Conservation (phyloP, 2,888 invertebrate genomes). For the Scaptomyza flava region DNA sequence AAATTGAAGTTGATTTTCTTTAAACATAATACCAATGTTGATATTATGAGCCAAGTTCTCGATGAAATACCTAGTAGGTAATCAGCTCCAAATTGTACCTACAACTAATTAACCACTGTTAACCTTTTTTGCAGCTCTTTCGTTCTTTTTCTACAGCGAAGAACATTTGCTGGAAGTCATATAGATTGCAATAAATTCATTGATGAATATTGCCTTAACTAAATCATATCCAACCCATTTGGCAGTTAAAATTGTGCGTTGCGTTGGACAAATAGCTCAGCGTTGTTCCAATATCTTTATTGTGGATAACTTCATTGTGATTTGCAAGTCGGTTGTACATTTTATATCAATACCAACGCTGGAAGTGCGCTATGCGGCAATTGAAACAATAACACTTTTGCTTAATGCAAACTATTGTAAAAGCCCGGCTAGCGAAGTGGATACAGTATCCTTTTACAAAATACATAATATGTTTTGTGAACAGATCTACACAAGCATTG, state of each 20-base stretch:
- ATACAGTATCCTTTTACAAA: slow-evolving; percentile 24
- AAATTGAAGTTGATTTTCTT: slow-evolving; percentile 73
- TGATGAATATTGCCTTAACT: slow-evolving; percentile 75
- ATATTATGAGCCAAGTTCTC: slow-evolving; percentile 70
- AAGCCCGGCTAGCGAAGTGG: slow-evolving; percentile 25
- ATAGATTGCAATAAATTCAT: slow-evolving; percentile 72
- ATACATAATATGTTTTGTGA: slow-evolving; percentile 69
- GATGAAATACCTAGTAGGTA: slow-evolving; percentile 77
- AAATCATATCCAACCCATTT: slow-evolving; percentile 76
- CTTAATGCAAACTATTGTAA: slow-evolving; percentile 75
- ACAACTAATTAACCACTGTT: too few relatives aligned
- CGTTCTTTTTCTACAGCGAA: slow-evolving; percentile 62
- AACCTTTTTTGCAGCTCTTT: slow-evolving; percentile 59
- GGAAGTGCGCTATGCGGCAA: slow-evolving; percentile 75
- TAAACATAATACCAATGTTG: slow-evolving; percentile 64
- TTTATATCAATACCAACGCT: slow-evolving; percentile 77
- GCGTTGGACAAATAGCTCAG: slow-evolving; percentile 67
- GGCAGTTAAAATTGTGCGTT: slow-evolving; percentile 73
- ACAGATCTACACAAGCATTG: slow-evolving; percentile 64
- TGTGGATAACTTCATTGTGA: slow-evolving; percentile 65
- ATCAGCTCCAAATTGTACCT: not conserved
- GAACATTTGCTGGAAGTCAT: slow-evolving; percentile 71
- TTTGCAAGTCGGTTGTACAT: slow-evolving; percentile 74
- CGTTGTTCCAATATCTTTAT: slow-evolving; percentile 71
- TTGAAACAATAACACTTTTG: slow-evolving; percentile 74